phyloP scores from a whole-genome alignment of 2,888 invertebrate species.

The Cantharis rufa region DNA sequence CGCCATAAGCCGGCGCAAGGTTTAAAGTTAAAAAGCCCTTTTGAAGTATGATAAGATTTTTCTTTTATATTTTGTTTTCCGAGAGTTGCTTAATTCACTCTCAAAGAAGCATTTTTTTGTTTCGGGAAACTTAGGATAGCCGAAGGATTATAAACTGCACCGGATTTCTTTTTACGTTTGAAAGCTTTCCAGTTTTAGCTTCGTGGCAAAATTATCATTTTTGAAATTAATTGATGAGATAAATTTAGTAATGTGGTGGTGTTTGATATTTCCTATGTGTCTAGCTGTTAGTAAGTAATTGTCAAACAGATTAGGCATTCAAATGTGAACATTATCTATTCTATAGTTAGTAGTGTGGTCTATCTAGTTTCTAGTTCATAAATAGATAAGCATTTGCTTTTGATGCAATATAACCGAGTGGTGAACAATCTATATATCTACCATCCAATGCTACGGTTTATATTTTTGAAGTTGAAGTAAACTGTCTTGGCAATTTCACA shows the following conservation, averaged over 20 bases:
- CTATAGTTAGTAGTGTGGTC: not conserved
- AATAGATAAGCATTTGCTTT: not conserved
- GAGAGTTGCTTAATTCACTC: conserved; percentile 18
- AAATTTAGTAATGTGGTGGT: not conserved
- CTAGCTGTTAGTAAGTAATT: not conserved
- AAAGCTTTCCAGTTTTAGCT: not conserved
- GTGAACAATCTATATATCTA: not conserved
- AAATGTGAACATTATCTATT: not conserved
- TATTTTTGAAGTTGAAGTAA: not conserved
- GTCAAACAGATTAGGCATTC: not conserved
- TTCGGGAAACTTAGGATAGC: not conserved
- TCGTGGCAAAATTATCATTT: conserved; percentile 4
- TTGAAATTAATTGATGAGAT: not conserved
- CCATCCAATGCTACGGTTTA: not conserved
- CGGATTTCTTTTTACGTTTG: not conserved
- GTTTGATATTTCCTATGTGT: not conserved
- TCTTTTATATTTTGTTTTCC: conserved; percentile 18
- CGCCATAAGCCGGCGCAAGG: conserved; percentile 23
- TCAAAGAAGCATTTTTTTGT: not conserved
- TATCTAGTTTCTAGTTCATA: not conserved
- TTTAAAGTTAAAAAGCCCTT: conserved; percentile 14
- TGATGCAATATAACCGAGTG: not conserved
- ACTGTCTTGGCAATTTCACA: not conserved
- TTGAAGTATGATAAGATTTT: conserved; percentile 20
- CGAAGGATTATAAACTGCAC: not conserved